These are phyloP conservation scores for Oscheius sp. DNA, from an alignment of 2,888 invertebrate genomes.

Conservation along the genomic window DNA sequence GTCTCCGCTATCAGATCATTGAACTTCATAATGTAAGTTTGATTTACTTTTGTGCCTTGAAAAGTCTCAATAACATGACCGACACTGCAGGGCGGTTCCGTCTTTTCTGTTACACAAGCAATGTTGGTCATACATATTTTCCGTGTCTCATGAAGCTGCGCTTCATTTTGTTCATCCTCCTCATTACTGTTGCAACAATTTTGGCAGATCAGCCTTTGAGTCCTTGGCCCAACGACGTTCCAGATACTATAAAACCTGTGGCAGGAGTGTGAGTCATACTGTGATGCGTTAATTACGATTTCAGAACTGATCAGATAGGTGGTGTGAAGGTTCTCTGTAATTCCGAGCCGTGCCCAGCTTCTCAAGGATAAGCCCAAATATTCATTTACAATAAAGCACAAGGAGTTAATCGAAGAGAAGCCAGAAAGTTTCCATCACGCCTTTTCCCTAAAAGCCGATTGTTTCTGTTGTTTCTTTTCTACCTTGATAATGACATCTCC, in stretches of 20 bases:
- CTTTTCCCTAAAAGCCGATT: slow-evolving; percentile 52
- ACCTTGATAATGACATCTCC: slow-evolving; percentile 65
- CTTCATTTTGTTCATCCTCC: background rate
- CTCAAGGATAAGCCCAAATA: slow-evolving; percentile 8
- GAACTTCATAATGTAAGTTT: background rate
- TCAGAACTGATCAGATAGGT: slow-evolving; percentile 13
- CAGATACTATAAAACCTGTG: background rate
- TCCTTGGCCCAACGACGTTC: slow-evolving; percentile 9
- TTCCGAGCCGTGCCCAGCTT: background rate
- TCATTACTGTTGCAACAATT: background rate
- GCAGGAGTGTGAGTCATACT: slow-evolving; percentile 2
- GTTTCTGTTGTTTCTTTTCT: background rate
- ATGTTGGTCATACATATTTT: no score
- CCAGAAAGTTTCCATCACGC: slow-evolving; percentile 64
- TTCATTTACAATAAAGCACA: background rate
- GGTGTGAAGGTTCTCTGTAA: background rate
- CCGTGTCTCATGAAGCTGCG: background rate
- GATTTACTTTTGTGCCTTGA: background rate
- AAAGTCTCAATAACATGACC: no score
- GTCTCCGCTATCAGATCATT: background rate
- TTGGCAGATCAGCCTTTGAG: slow-evolving; percentile 6
- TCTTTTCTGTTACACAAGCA: no score
- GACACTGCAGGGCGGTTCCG: background rate
- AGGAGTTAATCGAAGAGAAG: slow-evolving; percentile 42
- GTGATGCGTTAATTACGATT: background rate